Base-by-base conservation (phyloP, 2,888 invertebrate genomes). In the Aphodius granarius region DNA sequence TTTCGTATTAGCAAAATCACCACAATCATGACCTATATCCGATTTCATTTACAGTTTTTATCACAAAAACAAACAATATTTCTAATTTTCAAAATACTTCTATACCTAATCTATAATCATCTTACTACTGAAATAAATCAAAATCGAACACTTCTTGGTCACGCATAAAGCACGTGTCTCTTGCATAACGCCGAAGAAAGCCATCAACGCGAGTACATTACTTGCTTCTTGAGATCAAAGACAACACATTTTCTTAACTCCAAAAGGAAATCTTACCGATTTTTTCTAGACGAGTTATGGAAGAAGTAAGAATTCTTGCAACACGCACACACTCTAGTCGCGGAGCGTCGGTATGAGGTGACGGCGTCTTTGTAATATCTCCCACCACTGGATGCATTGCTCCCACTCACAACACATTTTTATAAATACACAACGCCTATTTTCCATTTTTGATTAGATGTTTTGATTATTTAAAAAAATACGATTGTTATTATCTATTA, bases 341-440 rank as follows among this genome's bases (percentile, higher is more conserved):
- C 79, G 77, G 76, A 77, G 75, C 79, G 79, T 80, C 78, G 78
- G 79, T 80, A 79, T 80, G 80, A 77, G 80, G 78, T 78, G 79
- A 80, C 77, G 79, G 73, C 72, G 72, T 63, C 76, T 75, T 68
- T 76, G 75, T 74, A 77, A 77, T 77, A 79, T 80, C 81, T 81
- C 82, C 82, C 81, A 80, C 81, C 79, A 79, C 68, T n/a, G 78
- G 78, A 78, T 79, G 75, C 79, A 79, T 71, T 70, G 78, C 81
- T 82, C 82, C 82, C 82, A 82, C 82, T 81, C 81, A 73, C 77
- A 79, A 78, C 79, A 78, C 79, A 81, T 81, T 81, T 82, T 81
- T 80, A 78, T 79, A 79, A 62, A 43, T 43, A 43, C 43, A 43
- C 13, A 43, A 43, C 13, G 43, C 43, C 43, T 43, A 43, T 43